Percentiles rank a stretch among this genome's conserved stretches.
phyloP scores from a whole-genome alignment of 2,113 vertebrate genomes.

The Pseudorhombus dupliciocellatus region DNA sequence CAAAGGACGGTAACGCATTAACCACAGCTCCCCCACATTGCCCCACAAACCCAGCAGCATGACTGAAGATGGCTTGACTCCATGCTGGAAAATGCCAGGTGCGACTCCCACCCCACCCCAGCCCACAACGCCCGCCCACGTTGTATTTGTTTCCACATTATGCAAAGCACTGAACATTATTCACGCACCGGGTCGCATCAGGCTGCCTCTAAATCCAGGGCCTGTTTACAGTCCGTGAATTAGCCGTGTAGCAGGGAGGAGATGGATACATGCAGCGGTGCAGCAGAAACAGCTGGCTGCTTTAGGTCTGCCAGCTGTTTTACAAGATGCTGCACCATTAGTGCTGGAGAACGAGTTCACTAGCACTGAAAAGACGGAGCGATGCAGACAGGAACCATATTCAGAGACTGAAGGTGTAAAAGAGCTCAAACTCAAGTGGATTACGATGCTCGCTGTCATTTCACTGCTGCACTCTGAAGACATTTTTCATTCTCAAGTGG shows the following conservation, averaged over 20 bases:
- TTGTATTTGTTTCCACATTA: conserved; percentile 33
- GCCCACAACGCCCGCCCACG: background rate
- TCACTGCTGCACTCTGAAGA: conserved; percentile 26
- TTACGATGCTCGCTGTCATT: conserved; percentile 36
- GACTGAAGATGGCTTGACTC: conserved; percentile 31
- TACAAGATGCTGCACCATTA: conserved; percentile 11
- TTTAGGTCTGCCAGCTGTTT: conserved; percentile 17
- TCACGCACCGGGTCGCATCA: conserved; percentile 15
- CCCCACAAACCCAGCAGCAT: conserved; percentile 11
- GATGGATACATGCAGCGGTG: conserved; percentile 17
- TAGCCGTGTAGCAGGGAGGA: conserved; percentile 11
- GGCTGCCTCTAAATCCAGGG: conserved; percentile 26
- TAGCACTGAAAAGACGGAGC: background rate
- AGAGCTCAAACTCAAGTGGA: conserved; percentile 38
- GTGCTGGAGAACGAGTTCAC: background rate
- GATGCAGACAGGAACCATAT: background rate
- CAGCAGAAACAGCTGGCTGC: conserved; percentile 23
- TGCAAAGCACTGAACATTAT: conserved; percentile 43
- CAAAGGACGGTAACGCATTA: conserved; percentile 53
- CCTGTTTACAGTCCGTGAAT: conserved; percentile 36
- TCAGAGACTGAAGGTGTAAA: conserved; percentile 31
- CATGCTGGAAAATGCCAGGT: conserved; percentile 37
- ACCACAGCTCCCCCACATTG: background rate
- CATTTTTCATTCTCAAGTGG: conserved; percentile 39
- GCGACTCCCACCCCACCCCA: background rate